Conservation (phyloP, 2,113 vertebrate species). For the Rhinopomastus cyanomelas region DNA sequence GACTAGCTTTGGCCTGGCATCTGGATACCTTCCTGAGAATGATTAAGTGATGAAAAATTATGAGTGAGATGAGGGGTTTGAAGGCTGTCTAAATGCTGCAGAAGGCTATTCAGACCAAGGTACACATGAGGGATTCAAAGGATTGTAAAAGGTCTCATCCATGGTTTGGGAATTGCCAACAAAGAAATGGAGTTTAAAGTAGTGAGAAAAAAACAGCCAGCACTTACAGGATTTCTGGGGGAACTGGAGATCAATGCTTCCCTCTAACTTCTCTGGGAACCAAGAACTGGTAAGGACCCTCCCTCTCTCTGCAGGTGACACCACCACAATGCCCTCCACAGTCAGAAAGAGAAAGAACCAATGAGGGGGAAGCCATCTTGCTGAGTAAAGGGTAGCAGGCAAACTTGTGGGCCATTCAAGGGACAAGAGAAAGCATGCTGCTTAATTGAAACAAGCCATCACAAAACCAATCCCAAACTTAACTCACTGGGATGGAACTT, state of each 20-base stretch:
- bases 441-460: background rate
- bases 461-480: background rate
- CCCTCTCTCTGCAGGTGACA: accelerated
- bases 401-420: background rate
- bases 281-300: background rate
- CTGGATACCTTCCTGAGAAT: background rate
- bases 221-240: background rate
- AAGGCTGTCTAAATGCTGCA: background rate
- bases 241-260: background rate
- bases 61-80: background rate
- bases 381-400: background rate
- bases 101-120: background rate
- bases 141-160: background rate
- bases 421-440: background rate
- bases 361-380: background rate
- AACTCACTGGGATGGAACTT: background rate
- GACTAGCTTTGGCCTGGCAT: background rate
- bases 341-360: background rate
- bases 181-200: background rate
- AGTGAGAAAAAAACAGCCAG: background rate
- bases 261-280: background rate
- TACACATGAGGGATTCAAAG: background rate
- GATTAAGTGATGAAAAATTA: background rate
- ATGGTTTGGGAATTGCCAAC: background rate
- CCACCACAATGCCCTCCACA: accelerated